Evolutionary conservation across 2,113 vertebrate species (phyloP), one percentile per base, ranked within the genome.

Genomic region (Mobula hypostoma): DNA sequence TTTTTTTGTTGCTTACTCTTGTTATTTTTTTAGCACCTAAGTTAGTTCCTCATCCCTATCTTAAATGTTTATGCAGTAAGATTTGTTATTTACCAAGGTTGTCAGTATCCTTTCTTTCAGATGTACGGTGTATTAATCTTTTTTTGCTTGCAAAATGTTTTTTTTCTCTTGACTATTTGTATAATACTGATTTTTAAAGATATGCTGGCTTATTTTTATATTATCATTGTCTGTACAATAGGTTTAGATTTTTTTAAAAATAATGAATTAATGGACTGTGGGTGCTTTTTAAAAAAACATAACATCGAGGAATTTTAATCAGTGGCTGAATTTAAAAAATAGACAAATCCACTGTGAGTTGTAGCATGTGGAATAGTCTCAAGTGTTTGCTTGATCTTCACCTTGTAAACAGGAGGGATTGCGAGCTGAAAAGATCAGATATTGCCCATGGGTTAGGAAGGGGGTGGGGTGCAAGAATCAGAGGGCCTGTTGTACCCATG

Each of bases 11-110:
- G 56, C 11, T 83, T 19, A 83, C 48, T 48, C 48, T 58, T 24
- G 74, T 29, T 27, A 77, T 77, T 27, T 77, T 24, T 85, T 27
- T 3, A 61, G 29, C 56, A 29, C 14, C 9, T 9, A 8, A 48
- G 0, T 61, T 36, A 19, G 27, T 63, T 87, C 56, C 3, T 61
- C 29, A 61, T 29, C 19, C 12, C 2, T 7, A 11, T 32, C 66
- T 63, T 63, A 29, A 88, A 61, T 61, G 58, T 88, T 63, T 88
- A 63, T 88, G 83, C 83, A 88, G 83, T 58, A 88, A 11, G 83
- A n/a, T 11, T 61, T 63, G 48, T 48, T 48, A 48, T 48, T 48
- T 48, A 48, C 48, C 48, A 48, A 48, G 48, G 48, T 48, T 48
- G 48, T 48, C 48, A 48, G 48, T 48, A 48, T 48, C 3, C 48